Evolutionary conservation across 1,140 invertebrate species (phyloP).

Genomic region (Drosophila ficusphila): DNA sequence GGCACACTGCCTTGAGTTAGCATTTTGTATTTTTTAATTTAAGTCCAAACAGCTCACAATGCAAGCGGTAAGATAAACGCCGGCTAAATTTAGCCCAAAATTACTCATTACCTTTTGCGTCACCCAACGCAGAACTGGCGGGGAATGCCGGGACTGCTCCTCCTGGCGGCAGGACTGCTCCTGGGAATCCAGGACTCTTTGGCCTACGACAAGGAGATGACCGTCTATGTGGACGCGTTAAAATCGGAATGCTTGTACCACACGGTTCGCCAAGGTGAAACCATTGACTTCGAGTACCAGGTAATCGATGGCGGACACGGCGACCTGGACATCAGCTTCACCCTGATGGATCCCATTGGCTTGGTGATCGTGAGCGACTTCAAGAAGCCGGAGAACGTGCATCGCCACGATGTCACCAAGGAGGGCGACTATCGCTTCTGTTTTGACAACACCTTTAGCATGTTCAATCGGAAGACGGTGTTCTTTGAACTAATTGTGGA

Average conservation of each 20-base stretch:
- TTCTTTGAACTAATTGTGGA: conserved; percentile 92
- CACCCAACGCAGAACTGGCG: neutral
- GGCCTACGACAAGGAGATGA: conserved; percentile 87
- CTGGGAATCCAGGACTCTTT: conserved; percentile 1
- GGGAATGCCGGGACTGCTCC: neutral
- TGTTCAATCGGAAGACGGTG: conserved; percentile 91
- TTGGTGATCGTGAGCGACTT: conserved; percentile 88
- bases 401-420: conserved; percentile 86
- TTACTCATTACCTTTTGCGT: conserved; percentile 1
- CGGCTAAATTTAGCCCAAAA: neutral
- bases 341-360: conserved; percentile 87
- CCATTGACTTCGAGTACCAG: conserved; percentile 91
- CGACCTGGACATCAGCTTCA: conserved; percentile 91
- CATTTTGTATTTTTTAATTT: conserved; percentile 1
- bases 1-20: neutral
- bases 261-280: conserved; percentile 86
- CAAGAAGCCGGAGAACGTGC: conserved; percentile 89
- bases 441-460: conserved; percentile 93
- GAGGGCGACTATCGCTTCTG: conserved; percentile 92
- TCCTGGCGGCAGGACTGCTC: conserved; percentile 7
- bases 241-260: conserved; percentile 90
- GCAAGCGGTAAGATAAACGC: conserved; percentile 7
- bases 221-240: conserved; percentile 88
- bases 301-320: conserved; percentile 91
- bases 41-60: conserved; percentile 1